phyloP scores from a whole-genome alignment of 2,797 vertebrate species.

The Botia kubotai region DNA sequence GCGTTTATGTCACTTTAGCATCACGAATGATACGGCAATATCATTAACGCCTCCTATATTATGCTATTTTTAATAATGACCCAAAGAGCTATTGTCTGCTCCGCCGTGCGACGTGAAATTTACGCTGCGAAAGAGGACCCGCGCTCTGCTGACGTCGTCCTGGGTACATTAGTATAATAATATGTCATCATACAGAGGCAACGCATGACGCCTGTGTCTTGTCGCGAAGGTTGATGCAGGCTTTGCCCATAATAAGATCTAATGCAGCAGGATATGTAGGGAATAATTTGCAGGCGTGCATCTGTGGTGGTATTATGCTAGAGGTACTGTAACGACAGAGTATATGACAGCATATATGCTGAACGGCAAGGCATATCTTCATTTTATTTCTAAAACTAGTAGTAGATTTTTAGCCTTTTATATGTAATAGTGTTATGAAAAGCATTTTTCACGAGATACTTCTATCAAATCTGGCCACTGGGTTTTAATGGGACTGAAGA shows the following conservation, averaged over 20 bases:
- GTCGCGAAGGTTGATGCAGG: constrained; percentile 30
- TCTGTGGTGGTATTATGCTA: constrained; percentile 11
- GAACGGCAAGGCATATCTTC: not conserved
- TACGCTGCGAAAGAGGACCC: constrained; percentile 10
- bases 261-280: constrained; percentile 26
- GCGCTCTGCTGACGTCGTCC: constrained; percentile 33
- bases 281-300: constrained; percentile 20
- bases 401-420: not conserved
- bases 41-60: too few relatives aligned
- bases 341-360: not conserved
- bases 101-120: not conserved
- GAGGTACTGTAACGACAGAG: not conserved
- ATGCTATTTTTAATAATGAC: too few relatives aligned
- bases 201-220: constrained; percentile 16
- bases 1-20: not conserved
- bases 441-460: not conserved
- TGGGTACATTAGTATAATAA: constrained; percentile 46
- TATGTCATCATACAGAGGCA: constrained; percentile 33
- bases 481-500: not conserved
- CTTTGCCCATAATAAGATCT: constrained; percentile 34
- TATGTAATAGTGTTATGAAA: constrained; percentile 1
- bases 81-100: not conserved
- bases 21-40: not conserved
- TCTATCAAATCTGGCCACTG: not conserved
- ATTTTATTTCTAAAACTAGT: too few relatives aligned